A percentile compares a stretch with the other conserved stretches of the same genome.
These are phyloP conservation scores for Abscondita cerata DNA, from an alignment of 2,888 invertebrate genomes.

Conservation along the genomic window DNA sequence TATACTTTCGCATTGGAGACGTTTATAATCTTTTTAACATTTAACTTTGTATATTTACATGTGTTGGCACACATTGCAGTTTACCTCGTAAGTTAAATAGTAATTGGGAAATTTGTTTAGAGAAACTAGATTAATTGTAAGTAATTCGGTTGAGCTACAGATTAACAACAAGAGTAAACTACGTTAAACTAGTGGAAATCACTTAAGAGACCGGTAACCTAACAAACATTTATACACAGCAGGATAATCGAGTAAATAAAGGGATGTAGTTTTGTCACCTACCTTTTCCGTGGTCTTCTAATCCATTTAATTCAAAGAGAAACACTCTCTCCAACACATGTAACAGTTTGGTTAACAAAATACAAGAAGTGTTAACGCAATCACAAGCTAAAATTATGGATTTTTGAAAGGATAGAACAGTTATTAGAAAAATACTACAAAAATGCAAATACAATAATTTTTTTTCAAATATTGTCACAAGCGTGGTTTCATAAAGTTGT, in stretches of 20 bases:
- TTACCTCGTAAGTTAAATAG: no score
- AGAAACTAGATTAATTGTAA: slow-evolving; percentile 27
- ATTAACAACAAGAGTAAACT: slow-evolving; percentile 33
- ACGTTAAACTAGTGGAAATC: slow-evolving; percentile 31
- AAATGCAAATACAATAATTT: no score
- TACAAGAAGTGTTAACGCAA: no score
- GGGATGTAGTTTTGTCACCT: slow-evolving; percentile 29
- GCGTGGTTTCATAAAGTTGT: no score
- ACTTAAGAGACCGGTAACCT: slow-evolving; percentile 35
- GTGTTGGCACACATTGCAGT: no score
- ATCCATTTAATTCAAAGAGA: slow-evolving; percentile 28
- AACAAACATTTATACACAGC: slow-evolving; percentile 33
- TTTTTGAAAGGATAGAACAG: no score
- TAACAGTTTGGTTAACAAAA: slow-evolving; percentile 9
- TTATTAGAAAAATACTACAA: no score
- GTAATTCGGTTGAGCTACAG: slow-evolving; percentile 29
- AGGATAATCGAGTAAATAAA: slow-evolving; percentile 33
- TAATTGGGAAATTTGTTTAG: slow-evolving; percentile 14
- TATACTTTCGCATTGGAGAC: no score
- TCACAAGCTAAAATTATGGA: no score
- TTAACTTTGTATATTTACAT: no score
- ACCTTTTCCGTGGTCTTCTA: slow-evolving; percentile 21
- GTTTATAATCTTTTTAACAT: no score
- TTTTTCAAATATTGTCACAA: no score
- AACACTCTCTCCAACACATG: slow-evolving; percentile 22